phyloP scores from a whole-genome alignment of 2,797 vertebrate species.

The Enteromius unitaeniatus region DNA sequence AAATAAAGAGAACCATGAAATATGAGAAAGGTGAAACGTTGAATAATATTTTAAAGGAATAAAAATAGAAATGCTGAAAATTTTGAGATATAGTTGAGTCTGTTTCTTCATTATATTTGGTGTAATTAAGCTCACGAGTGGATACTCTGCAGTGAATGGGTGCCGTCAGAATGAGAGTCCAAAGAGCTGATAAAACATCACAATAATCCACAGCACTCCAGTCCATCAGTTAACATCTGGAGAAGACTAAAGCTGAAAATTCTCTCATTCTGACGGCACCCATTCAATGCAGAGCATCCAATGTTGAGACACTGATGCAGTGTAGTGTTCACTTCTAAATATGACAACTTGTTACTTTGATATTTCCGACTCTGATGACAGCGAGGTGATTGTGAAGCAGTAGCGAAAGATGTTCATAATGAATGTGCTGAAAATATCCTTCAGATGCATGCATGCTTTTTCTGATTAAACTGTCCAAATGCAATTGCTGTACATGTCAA shows the following conservation, averaged over 20 bases:
- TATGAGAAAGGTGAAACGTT: background rate
- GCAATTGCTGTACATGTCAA: background rate
- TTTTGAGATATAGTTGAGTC: no score
- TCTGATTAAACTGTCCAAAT: background rate
- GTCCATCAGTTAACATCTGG: background rate
- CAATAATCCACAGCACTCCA: background rate
- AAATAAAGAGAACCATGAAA: background rate
- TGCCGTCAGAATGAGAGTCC: background rate
- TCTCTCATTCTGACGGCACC: background rate
- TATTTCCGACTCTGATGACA: background rate
- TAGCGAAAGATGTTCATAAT: background rate
- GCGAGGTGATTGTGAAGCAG: background rate
- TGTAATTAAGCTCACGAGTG: no score
- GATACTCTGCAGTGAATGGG: background rate
- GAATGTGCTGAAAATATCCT: background rate
- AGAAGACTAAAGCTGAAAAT: background rate
- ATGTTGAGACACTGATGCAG: no score
- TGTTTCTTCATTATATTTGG: background rate
- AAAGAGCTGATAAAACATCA: background rate
- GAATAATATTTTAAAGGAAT: background rate
- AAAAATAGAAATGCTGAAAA: no score
- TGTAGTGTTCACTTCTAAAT: background rate
- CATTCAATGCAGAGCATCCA: background rate
- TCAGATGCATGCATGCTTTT: background rate
- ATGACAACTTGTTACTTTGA: background rate